Evolutionary conservation across 2,113 vertebrate species (phyloP).

Genomic region (Gymnobelideus leadbeateri): DNA sequence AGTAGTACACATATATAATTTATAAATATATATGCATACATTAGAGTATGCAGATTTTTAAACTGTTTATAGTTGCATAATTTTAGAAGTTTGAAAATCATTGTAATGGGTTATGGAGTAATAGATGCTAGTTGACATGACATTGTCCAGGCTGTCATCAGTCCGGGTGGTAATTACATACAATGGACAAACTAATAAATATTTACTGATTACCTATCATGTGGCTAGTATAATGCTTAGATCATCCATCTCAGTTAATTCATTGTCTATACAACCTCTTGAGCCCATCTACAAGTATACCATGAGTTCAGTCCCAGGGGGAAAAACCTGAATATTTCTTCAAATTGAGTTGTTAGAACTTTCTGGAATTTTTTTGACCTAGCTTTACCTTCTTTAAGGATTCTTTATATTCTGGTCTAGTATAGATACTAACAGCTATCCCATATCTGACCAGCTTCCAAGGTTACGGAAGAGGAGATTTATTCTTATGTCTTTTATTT

Average conservation of each 20-base stretch:
- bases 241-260: neutral
- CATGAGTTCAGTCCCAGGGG: neutral
- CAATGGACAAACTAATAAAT: neutral
- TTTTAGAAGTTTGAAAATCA: neutral
- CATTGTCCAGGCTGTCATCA: neutral
- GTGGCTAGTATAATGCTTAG: neutral
- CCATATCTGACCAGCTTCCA: neutral
- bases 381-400: neutral
- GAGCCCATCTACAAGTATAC: no score
- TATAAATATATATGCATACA: neutral
- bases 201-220: neutral
- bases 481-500: neutral
- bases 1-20: neutral
- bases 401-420: neutral
- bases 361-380: neutral
- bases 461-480: neutral
- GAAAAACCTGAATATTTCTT: neutral
- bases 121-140: neutral
- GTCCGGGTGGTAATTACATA: neutral
- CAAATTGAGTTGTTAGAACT: neutral
- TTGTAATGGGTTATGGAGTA: neutral
- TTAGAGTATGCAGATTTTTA: neutral
- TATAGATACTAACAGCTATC: neutral
- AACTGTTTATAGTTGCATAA: neutral
- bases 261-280: neutral